Conservation (phyloP, 2,888 invertebrate species). For the Ophonus ardosiacus region DNA sequence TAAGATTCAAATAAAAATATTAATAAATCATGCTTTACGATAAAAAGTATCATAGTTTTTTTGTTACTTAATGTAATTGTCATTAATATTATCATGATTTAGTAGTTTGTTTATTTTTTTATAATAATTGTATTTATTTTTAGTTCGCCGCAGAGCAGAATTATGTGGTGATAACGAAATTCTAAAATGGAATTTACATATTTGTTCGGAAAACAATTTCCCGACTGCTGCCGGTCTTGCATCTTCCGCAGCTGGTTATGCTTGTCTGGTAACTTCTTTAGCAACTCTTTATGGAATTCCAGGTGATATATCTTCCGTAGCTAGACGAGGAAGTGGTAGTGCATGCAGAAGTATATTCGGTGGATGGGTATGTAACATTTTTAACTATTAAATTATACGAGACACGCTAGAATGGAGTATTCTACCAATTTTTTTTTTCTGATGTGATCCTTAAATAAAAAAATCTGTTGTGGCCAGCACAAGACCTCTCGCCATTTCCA, state of each 20-base stretch:
- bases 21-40: background rate
- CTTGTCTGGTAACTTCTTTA: conserved; percentile 91
- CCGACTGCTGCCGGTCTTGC: conserved; percentile 99
- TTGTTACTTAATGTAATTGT: conserved; percentile 1
- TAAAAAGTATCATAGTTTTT: background rate
- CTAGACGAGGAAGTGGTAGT: conserved; percentile 94
- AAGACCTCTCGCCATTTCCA: no score
- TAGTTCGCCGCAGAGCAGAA: conserved; percentile 77
- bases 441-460: no score
- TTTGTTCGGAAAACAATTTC: conserved; percentile 96
- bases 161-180: conserved; percentile 72
- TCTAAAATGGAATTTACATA: conserved; percentile 85
- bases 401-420: no score
- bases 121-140: conserved; percentile 57
- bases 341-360: conserved; percentile 97
- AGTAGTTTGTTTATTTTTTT: background rate
- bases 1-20: conserved; percentile 72
- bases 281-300: conserved; percentile 86
- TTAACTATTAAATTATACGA: background rate
- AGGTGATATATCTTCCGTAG: conserved; percentile 86
- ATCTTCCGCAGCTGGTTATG: conserved; percentile 98
- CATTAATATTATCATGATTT: background rate
- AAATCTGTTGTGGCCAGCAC: no score
- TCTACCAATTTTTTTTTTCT: no score
- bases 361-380: conserved; percentile 82